phyloP scores from a whole-genome alignment of 2,888 invertebrate species.

The Julus scandinavius region DNA sequence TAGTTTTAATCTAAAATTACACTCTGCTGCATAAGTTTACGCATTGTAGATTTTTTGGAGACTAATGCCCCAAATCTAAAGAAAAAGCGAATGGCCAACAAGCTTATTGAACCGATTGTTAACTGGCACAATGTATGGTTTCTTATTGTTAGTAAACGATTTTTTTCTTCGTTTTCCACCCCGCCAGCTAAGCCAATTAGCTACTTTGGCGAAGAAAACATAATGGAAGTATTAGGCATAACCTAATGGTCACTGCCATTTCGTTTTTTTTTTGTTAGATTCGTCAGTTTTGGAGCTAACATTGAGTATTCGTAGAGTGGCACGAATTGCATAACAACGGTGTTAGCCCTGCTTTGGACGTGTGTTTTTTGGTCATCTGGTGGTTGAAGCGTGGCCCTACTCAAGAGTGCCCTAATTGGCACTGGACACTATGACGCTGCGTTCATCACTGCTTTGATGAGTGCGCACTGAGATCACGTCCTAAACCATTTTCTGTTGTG shows the following conservation, averaged over 20 bases:
- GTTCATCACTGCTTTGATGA: background rate
- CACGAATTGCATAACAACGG: background rate
- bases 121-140: background rate
- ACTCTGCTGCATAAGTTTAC: too few relatives aligned
- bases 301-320: background rate
- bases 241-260: background rate
- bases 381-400: background rate
- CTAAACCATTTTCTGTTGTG: too few relatives aligned
- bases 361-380: background rate
- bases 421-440: background rate
- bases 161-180: background rate
- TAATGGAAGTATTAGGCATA: conserved; percentile 16
- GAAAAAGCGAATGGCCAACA: background rate
- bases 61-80: background rate
- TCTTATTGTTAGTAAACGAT: background rate
- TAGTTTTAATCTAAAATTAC: too few relatives aligned
- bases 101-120: background rate
- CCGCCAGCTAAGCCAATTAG: conserved; percentile 11
- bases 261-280: background rate
- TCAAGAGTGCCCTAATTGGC: background rate
- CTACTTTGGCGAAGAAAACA: conserved; percentile 6
- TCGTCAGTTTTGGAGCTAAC: background rate
- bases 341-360: background rate
- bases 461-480: too few relatives aligned
- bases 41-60: too few relatives aligned